phyloP scores from a whole-genome alignment of 2,797 vertebrate genomes.

The Sebastes minor region DNA sequence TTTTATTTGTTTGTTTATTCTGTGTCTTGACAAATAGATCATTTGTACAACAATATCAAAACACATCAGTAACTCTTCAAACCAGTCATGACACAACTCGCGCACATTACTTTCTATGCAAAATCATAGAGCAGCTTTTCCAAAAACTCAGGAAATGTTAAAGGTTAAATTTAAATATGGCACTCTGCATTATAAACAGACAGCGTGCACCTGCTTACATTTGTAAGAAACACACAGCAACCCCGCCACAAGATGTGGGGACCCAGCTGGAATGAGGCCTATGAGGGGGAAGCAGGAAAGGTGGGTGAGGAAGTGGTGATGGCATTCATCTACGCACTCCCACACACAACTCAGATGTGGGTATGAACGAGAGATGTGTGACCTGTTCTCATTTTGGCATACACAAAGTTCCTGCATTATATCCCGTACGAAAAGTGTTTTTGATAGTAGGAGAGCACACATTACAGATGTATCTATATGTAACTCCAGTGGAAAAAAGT shows the following conservation, averaged over 20 bases:
- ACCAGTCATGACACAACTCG: not conserved
- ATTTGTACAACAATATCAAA: not conserved
- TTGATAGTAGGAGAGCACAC: not conserved
- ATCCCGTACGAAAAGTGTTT: not conserved
- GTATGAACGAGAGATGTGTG: not conserved
- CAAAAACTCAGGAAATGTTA: conserved; percentile 50
- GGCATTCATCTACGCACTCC: conserved; percentile 27
- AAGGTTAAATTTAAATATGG: conserved; percentile 63
- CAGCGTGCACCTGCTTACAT: conserved; percentile 50
- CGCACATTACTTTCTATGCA: not conserved
- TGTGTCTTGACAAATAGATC: not conserved
- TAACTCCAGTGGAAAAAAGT: not conserved
- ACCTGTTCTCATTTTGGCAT: conserved; percentile 1
- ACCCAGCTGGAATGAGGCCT: conserved; percentile 50
- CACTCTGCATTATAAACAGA: conserved; percentile 45
- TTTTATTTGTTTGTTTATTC: not conserved
- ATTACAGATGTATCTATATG: not conserved
- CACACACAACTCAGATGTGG: conserved; percentile 55
- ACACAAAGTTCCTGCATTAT: not conserved
- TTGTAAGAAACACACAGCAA: conserved; percentile 11
- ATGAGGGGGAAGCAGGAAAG: conserved; percentile 61
- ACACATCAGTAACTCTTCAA: not conserved
- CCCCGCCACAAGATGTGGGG: conserved; percentile 9
- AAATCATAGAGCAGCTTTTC: conserved; percentile 5
- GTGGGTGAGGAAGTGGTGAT: conserved; percentile 74